Percentiles rank a stretch among this genome's conserved stretches.
phyloP scores from a whole-genome alignment of 2,888 invertebrate genomes.

The Plutella xylostella region DNA sequence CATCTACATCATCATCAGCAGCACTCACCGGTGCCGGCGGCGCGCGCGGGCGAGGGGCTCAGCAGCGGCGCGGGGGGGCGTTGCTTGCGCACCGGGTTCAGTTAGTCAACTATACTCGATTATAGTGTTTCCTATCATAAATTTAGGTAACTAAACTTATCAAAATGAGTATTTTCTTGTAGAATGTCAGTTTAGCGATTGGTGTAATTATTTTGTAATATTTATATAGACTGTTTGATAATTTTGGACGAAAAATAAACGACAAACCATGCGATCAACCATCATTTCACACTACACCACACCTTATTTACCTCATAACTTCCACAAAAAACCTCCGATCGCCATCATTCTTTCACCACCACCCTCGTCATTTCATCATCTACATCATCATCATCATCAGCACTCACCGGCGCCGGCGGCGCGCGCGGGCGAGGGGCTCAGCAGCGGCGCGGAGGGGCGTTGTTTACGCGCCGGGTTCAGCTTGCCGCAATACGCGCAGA shows the following conservation, averaged over 20 bases:
- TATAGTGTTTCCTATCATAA: too few species aligned
- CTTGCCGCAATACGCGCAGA: constrained; percentile 90
- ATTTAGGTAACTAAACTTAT: too few species aligned
- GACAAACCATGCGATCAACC: neutral
- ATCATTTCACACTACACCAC: neutral
- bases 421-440: constrained; percentile 19
- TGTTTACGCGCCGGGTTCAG: constrained; percentile 92
- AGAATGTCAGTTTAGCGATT: too few species aligned
- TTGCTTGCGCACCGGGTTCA: constrained; percentile 91
- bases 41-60: neutral
- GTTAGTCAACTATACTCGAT: too few species aligned
- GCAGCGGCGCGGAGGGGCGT: constrained; percentile 80
- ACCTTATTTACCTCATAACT: neutral
- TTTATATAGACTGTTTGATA: too few species aligned
- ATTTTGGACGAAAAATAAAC: neutral
- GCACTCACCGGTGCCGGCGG: neutral
- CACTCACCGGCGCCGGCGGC: neutral
- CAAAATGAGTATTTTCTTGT: too few species aligned
- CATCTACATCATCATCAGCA: too few species aligned
- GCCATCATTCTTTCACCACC: too few species aligned
- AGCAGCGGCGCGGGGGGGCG: constrained; percentile 80
- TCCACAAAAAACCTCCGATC: too few species aligned
- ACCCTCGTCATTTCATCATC: neutral
- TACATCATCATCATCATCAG: neutral
- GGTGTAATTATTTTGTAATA: too few species aligned